Conservation (phyloP, 2,888 invertebrate species). For the Hartigia nigra region DNA sequence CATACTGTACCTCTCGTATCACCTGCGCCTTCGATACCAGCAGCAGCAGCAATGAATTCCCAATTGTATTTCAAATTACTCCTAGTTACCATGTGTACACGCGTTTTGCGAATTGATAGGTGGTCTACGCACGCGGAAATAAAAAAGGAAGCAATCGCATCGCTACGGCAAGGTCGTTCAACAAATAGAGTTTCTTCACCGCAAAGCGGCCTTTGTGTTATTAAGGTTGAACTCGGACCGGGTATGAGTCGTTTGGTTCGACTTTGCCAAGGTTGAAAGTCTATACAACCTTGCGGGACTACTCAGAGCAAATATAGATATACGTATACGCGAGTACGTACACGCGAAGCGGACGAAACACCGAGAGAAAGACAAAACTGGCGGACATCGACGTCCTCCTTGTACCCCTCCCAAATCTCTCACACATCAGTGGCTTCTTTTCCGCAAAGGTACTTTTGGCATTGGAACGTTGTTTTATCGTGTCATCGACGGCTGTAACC, state of each 20-base stretch:
- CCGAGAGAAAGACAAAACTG: not conserved
- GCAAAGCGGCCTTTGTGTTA: not conserved
- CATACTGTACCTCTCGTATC: not conserved
- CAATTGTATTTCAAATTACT: not conserved
- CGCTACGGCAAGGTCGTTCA: not conserved
- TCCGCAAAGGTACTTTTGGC: not conserved
- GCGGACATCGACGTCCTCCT: not conserved
- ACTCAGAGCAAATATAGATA: not conserved
- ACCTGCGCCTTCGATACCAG: not conserved
- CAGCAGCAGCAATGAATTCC: not conserved
- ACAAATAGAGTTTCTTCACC: not conserved
- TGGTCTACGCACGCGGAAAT: not conserved
- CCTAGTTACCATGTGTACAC: not conserved
- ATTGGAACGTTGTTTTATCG: constrained; percentile 26
- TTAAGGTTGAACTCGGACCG: constrained; percentile 1
- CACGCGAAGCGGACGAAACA: constrained; percentile 7
- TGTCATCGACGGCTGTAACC: constrained; percentile 27
- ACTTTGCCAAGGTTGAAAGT: constrained; percentile 24
- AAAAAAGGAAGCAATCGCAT: not conserved
- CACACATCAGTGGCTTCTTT: not conserved
- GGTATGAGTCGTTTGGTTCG: constrained; percentile 13
- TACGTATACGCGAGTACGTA: not conserved
- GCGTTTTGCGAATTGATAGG: not conserved
- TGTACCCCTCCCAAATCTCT: not conserved
- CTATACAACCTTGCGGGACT: constrained; percentile 8